These are phyloP conservation scores for Propithecus perrieri DNA, from an alignment of 2,797 vertebrate species.

Conservation along the genomic window DNA sequence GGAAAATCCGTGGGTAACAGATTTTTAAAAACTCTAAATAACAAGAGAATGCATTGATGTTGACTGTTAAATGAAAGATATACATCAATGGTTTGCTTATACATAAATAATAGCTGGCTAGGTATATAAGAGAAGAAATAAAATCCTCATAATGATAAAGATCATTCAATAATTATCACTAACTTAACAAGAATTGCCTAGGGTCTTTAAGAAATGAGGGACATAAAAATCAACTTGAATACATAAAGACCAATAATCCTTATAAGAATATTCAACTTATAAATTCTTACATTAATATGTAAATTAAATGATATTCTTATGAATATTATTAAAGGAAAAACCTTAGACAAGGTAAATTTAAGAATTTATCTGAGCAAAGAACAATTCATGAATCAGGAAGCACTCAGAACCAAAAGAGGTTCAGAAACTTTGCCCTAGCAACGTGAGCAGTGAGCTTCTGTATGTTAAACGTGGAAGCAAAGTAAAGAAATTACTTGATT, in stretches of 20 bases:
- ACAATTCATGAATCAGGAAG: not conserved
- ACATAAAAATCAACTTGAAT: not conserved
- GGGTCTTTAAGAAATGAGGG: not conserved
- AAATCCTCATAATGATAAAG: not conserved
- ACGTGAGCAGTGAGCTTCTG: no score
- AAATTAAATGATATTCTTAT: not conserved
- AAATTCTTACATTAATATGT: not conserved
- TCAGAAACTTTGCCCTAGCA: not conserved
- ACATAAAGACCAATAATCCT: not conserved
- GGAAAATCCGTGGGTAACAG: not conserved
- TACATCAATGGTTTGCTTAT: not conserved
- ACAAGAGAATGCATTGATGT: not conserved
- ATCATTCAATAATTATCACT: not conserved
- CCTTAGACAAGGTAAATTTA: not conserved
- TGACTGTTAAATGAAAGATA: not conserved
- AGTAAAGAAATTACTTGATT: not conserved
- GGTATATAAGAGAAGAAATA: not conserved
- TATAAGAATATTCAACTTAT: not conserved
- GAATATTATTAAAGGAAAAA: not conserved
- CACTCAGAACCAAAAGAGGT: not conserved
- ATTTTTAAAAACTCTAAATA: not conserved
- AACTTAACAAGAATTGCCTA: not conserved
- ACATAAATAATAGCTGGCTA: not conserved
- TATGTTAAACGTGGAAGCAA: not conserved
- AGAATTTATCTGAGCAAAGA: not conserved